These are phyloP conservation scores for Rhabdophis nuchalis DNA, from an alignment of 2,797 vertebrate species.

Conservation along the genomic window DNA sequence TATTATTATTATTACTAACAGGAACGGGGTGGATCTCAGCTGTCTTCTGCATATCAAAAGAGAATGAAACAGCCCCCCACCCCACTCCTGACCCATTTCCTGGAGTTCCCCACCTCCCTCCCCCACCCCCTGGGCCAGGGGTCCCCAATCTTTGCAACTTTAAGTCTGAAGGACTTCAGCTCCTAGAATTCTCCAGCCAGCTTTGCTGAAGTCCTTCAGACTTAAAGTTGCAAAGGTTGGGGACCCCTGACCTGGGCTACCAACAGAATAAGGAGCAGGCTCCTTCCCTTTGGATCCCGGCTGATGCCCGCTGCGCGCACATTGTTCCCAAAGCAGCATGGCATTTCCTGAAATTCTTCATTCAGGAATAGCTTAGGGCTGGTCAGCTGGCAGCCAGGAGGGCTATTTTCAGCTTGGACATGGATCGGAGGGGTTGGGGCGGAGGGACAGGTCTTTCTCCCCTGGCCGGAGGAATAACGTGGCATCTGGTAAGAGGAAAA, in stretches of 20 bases:
- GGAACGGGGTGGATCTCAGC: background rate
- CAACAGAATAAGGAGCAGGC: background rate
- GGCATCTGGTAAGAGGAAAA: background rate
- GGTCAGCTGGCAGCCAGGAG: background rate
- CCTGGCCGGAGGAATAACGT: background rate
- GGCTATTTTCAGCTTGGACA: background rate
- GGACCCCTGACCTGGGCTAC: too few species aligned
- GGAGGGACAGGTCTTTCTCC: background rate
- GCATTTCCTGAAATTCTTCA: constrained; percentile 27
- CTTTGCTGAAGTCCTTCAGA: too few species aligned
- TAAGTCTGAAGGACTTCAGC: too few species aligned
- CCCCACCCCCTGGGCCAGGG: too few species aligned
- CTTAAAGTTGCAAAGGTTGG: too few species aligned
- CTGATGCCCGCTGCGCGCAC: background rate
- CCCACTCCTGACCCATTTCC: background rate
- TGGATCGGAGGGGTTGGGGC: background rate
- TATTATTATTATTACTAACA: too few species aligned
- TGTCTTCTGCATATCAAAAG: background rate
- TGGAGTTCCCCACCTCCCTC: background rate
- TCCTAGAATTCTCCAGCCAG: too few species aligned
- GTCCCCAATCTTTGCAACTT: too few species aligned
- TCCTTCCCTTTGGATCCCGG: background rate
- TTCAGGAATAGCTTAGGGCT: background rate
- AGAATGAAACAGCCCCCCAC: background rate
- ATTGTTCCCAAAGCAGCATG: background rate